Evolutionary conservation across 2,888 invertebrate species (phyloP).

Genomic region (Scelioninae gen. 2): DNA sequence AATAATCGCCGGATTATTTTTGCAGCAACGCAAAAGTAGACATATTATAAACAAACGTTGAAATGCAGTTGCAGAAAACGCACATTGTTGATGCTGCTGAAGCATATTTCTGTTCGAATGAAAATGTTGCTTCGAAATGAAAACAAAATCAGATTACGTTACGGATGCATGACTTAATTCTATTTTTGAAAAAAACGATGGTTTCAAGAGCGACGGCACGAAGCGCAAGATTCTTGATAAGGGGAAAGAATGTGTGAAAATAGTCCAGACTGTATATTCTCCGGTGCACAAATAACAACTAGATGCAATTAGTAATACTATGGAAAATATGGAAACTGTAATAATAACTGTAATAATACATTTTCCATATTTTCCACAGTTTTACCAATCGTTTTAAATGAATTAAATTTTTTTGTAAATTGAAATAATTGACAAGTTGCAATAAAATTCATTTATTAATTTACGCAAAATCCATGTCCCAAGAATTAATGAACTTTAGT

Average conservation of each 20-base stretch:
- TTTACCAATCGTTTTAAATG: too few relatives aligned
- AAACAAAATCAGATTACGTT: slow-evolving; percentile 27
- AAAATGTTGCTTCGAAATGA: slow-evolving; percentile 14
- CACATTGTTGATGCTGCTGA: neutral
- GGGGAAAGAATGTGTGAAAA: slow-evolving; percentile 18
- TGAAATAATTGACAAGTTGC: too few relatives aligned
- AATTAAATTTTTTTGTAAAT: too few relatives aligned
- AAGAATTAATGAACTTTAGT: too few relatives aligned
- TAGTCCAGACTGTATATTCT: neutral
- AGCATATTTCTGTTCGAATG: slow-evolving; percentile 9
- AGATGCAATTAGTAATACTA: too few relatives aligned
- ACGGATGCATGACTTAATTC: slow-evolving; percentile 27
- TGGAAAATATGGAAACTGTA: too few relatives aligned
- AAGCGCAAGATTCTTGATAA: slow-evolving; percentile 16
- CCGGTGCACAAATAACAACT: neutral
- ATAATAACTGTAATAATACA: too few relatives aligned
- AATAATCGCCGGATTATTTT: too few relatives aligned
- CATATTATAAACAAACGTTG: neutral
- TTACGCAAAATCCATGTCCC: too few relatives aligned
- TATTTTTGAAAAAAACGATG: slow-evolving; percentile 16
- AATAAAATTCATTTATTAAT: too few relatives aligned
- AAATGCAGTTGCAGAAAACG: neutral
- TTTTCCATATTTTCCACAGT: too few relatives aligned
- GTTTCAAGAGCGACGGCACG: slow-evolving; percentile 7
- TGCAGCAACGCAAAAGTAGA: too few relatives aligned